Evolutionary conservation across 2,888 invertebrate genomes (phyloP), one percentile per base, ranked within the genome.

Genomic region (Cartodere bifasciata): DNA sequence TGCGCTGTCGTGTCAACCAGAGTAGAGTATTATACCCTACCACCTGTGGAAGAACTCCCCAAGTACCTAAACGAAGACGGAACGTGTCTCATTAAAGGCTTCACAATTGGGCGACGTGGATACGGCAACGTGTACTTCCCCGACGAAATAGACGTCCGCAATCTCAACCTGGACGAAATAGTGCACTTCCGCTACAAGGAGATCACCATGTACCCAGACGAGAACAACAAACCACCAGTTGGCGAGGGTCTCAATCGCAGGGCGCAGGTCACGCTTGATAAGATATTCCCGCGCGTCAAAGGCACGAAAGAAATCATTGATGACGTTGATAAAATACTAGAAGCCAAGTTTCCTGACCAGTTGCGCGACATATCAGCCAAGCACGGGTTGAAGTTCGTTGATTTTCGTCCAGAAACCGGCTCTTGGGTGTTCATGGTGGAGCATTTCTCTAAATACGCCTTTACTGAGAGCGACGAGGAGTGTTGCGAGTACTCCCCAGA

Each of bases 351-450:
- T 62, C 80, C 86, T 44, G 79, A 75, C 5, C 86, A 85, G 52
- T 60, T 97, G 33, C 77, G 90, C 10, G 70, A 76, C 16, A 81
- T 84, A 1, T 86, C 90, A 35, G 75, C 78, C 39, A 86, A 84
- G 45, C 83, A 92, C 58, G 82, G 81, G 38, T 90, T 91, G 0
- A 75, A 79, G 31, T 98, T 97, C 57, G 73, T 92, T 4, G 95
- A 97, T 53, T 97, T 94, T 60, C 71, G 91, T 0, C 87, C 94
- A 0, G 85, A 87, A 55, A 91, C 90, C 2, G 97, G 97, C 13
- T 90, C 92, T 31, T 98, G 97, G 95, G 92, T 94, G 29, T 97
- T 97, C 61, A 75, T 82, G 56, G 86, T 88, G 25, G 82, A 87
- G 33, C 94, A 94, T 59, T 94, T 94, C 60, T 91, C 92, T 10